Evolutionary conservation across 2,113 vertebrate genomes (phyloP).

Genomic region (Peromyscus polionotus): DNA sequence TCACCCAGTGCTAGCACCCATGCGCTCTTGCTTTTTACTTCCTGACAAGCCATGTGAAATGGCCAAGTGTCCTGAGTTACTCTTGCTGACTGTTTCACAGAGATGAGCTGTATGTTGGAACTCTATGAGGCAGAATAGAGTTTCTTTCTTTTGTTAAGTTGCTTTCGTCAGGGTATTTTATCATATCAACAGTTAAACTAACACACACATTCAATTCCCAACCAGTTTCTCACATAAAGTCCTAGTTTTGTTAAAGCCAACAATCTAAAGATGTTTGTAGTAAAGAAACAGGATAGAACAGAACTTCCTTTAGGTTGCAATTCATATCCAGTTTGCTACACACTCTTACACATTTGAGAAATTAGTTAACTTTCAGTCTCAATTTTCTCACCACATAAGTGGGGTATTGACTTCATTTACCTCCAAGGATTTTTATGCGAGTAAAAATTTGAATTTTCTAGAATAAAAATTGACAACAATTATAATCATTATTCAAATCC

Average conservation of each 20-base stretch:
- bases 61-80: not conserved
- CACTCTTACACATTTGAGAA: not conserved
- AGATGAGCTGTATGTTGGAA: not conserved
- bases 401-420: not conserved
- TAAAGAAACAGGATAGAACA: not conserved
- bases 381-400: slow-evolving; percentile 10
- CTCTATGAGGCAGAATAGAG: not conserved
- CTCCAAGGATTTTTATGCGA: not conserved
- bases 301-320: not conserved
- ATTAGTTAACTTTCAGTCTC: not conserved
- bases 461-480: not conserved
- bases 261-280: not conserved
- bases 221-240: not conserved
- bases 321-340: not conserved
- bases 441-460: not conserved
- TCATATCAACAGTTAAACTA: not conserved
- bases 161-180: not conserved
- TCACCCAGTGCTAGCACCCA: not conserved
- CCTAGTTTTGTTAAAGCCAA: not conserved
- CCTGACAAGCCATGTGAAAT: not conserved
- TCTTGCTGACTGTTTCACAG: not conserved
- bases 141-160: not conserved
- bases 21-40: not conserved
- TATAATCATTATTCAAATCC: not conserved
- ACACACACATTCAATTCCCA: not conserved